These are phyloP conservation scores for Spinus olivaceus DNA, from an alignment of 2,797 vertebrate species.

Conservation along the genomic window DNA sequence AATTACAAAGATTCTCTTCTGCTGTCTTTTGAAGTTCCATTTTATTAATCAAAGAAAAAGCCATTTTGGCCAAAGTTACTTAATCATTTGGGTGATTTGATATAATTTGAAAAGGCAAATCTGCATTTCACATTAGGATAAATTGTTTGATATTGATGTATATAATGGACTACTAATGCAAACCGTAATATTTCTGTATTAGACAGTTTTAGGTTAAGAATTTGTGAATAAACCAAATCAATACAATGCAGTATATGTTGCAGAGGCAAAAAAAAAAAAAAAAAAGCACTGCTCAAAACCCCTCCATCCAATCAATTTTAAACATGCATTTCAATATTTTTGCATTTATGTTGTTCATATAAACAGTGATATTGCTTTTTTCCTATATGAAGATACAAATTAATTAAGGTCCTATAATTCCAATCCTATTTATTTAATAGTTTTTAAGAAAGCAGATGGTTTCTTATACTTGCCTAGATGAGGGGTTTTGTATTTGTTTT, in stretches of 20 bases:
- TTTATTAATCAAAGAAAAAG: slow-evolving; percentile 30
- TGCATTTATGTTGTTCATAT: neutral
- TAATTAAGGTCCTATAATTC: neutral
- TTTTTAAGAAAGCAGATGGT: neutral
- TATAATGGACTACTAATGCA: neutral
- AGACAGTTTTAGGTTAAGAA: neutral
- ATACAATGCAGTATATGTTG: neutral
- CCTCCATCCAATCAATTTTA: neutral
- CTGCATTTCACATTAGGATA: neutral
- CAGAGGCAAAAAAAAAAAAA: neutral
- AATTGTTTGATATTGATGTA: neutral
- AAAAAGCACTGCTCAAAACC: neutral
- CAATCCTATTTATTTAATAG: neutral
- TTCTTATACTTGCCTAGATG: neutral
- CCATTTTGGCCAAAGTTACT: neutral
- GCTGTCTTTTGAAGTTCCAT: neutral
- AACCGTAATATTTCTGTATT: neutral
- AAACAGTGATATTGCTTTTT: neutral
- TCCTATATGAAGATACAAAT: neutral
- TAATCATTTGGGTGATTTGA: neutral
- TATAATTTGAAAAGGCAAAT: neutral
- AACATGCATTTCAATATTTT: neutral
- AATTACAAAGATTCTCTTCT: neutral
- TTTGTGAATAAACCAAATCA: neutral
- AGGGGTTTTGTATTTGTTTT: accelerated